phyloP scores from a whole-genome alignment of 2,113 vertebrate genomes.

The Catharus minimus region DNA sequence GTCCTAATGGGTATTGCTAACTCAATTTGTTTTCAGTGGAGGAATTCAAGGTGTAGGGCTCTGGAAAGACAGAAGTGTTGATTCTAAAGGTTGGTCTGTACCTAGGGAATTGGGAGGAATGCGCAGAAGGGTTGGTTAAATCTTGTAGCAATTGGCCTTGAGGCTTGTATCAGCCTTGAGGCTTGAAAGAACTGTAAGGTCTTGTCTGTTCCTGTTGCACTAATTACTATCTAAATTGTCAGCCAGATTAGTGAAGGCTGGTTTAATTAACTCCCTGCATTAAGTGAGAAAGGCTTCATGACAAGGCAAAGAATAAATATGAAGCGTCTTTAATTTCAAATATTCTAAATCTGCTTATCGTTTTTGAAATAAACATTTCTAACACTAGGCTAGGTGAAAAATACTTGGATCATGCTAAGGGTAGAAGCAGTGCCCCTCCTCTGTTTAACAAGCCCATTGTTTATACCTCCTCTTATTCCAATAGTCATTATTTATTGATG shows the following conservation, averaged over 20 bases:
- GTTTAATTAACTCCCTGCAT: constrained; percentile 57
- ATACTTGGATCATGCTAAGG: not conserved
- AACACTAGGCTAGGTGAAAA: not conserved
- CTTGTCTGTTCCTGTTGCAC: constrained; percentile 64
- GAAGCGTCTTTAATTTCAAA: not conserved
- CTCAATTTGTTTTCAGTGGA: not conserved
- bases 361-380: constrained; percentile 17
- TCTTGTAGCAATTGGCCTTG: not conserved
- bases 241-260: constrained; percentile 29
- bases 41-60: not conserved
- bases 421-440: not conserved
- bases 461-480: not conserved
- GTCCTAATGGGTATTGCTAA: not conserved
- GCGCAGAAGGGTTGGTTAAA: not conserved
- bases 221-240: constrained; percentile 66
- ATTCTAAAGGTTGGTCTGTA: not conserved
- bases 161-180: not conserved
- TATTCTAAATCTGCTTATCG: not conserved
- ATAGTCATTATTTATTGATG: not conserved
- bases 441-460: not conserved
- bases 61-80: not conserved
- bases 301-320: constrained; percentile 8
- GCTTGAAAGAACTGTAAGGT: constrained; percentile 40
- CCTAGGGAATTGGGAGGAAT: not conserved
- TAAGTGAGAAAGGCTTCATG: constrained; percentile 29